Conservation (phyloP, 2,888 invertebrate species). For the Mechanitis messenoides region DNA sequence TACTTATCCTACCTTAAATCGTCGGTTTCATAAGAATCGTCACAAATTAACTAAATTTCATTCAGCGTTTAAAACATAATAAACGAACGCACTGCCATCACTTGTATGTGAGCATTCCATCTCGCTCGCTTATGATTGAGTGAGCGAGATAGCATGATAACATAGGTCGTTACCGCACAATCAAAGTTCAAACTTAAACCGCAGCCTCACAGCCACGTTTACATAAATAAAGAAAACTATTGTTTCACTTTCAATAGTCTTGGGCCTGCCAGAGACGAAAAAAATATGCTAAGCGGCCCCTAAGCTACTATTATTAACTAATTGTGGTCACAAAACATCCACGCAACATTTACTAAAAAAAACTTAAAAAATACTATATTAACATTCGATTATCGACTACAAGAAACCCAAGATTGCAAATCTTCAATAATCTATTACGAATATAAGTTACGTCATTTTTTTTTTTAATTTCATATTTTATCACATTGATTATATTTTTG, state of each 20-base stretch:
- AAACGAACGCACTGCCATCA: conserved; percentile 1
- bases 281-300: conserved; percentile 21
- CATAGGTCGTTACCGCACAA: background rate
- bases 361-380: too few relatives aligned
- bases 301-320: background rate
- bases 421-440: too few relatives aligned
- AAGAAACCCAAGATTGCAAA: too few relatives aligned
- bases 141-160: conserved; percentile 1
- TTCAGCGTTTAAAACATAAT: conserved; percentile 3
- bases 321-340: conserved; percentile 12
- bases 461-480: conserved; percentile 3
- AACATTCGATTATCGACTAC: background rate
- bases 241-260: conserved; percentile 9
- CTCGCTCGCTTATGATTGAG: background rate
- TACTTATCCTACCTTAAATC: conserved; percentile 18
- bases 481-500: conserved; percentile 2
- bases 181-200: conserved; percentile 12
- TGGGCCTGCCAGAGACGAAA: conserved; percentile 22
- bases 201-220: conserved; percentile 24
- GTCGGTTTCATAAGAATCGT: conserved; percentile 31
- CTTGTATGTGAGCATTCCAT: background rate
- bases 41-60: conserved; percentile 10
- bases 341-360: too few relatives aligned
- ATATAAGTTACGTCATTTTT: background rate
- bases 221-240: conserved; percentile 13